Evolutionary conservation across 64 coral and sea anemone species (phyloP).

Genomic region (Stichodactyla helianthus): DNA sequence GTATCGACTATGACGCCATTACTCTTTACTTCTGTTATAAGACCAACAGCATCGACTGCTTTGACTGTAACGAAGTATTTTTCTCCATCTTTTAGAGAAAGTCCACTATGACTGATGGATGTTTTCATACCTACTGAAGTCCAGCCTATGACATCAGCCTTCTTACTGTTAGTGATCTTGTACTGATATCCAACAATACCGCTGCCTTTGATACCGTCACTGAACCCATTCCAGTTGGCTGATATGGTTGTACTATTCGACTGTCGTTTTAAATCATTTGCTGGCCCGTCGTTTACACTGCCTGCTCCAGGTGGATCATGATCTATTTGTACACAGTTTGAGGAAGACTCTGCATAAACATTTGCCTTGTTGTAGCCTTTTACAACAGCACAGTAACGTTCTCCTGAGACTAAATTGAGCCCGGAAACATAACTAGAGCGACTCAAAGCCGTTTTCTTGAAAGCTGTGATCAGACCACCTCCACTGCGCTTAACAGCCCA

Average conservation of each 20-base stretch:
- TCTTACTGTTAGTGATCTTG: conserved; percentile 35
- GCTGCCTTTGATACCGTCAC: conserved; percentile 74
- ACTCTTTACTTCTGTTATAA: no score
- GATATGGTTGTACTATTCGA: conserved; percentile 43
- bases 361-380: conserved; percentile 86
- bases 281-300: conserved; percentile 65
- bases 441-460: conserved; percentile 48
- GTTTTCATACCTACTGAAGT: no score
- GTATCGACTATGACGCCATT: no score
- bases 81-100: no score
- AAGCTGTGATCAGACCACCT: conserved; percentile 53
- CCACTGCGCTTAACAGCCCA: conserved; percentile 57
- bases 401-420: conserved; percentile 62
- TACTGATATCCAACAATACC: conserved; percentile 79
- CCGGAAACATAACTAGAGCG: conserved; percentile 33
- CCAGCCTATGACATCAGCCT: background rate
- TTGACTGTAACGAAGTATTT: no score
- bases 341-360: conserved; percentile 45
- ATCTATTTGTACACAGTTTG: conserved; percentile 86
- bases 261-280: conserved; percentile 73
- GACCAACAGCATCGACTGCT: no score
- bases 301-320: conserved; percentile 77
- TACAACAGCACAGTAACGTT: conserved; percentile 80
- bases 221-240: conserved; percentile 89
- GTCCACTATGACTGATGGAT: no score